Conservation (phyloP, 2,797 vertebrate species). For the Echiichthys vipera region DNA sequence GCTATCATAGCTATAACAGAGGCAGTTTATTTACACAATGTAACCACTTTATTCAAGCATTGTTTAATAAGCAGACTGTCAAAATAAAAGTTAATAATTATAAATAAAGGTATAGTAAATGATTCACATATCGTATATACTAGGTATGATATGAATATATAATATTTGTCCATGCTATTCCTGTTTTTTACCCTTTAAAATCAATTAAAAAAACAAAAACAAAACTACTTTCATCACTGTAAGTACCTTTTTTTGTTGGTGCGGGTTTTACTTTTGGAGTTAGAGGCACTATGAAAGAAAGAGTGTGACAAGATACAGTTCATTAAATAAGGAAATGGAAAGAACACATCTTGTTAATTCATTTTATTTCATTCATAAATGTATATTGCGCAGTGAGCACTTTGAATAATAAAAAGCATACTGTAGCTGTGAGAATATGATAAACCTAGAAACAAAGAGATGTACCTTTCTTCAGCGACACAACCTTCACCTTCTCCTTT, state of each 20-base stretch:
- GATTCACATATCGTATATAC: background rate
- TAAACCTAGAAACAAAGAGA: background rate
- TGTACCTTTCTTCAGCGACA: conserved; percentile 67
- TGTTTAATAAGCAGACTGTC: background rate
- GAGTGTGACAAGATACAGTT: background rate
- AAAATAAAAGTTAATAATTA: background rate
- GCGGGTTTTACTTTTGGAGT: conserved; percentile 59
- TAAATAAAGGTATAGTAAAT: background rate
- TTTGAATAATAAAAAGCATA: background rate
- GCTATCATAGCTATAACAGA: background rate
- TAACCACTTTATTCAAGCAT: background rate
- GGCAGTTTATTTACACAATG: background rate
- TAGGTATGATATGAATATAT: background rate
- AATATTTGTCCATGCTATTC: too few relatives aligned
- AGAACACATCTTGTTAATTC: background rate
- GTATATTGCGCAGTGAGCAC: background rate
- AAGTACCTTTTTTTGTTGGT: conserved; percentile 52
- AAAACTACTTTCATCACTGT: background rate
- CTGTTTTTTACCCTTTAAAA: too few relatives aligned
- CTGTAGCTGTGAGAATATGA: background rate
- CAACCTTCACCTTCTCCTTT: conserved; percentile 66
- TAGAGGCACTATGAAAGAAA: conserved; percentile 43
- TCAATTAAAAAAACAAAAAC: too few relatives aligned
- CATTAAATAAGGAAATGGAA: background rate
- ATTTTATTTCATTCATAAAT: background rate